Base-by-base conservation (phyloP, 2,888 invertebrate species). In the Norana najaformis region DNA sequence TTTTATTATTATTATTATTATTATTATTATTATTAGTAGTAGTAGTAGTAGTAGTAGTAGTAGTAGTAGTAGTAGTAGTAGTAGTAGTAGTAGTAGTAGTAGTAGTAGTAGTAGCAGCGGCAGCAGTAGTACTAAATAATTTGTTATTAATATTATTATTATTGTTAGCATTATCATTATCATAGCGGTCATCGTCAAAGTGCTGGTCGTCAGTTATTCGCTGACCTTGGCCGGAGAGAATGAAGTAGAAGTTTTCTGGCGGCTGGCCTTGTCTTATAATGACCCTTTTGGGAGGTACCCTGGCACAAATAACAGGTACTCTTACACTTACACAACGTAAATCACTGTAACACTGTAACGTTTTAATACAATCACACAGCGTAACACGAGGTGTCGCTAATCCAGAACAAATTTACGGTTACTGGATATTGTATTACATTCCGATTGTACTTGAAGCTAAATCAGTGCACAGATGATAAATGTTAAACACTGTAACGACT, bases 171-270 rank as follows among this genome's bases (percentile, higher is more conserved):
- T n/a, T n/a, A n/a, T n/a, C n/a, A n/a, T n/a, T n/a, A n/a, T n/a
- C n/a, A n/a, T n/a, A n/a, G n/a, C n/a, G n/a, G n/a, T n/a, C n/a
- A n/a, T n/a, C n/a, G n/a, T n/a, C n/a, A n/a, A n/a, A n/a, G n/a
- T n/a, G n/a, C n/a, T 69, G 23, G 23, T 47, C 23, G 47, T 47
- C 30, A 85, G 4, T 85, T 36, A 83, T 35, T 37, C 36, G 34
- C 89, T 30, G 16, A 94, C 94, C 94, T 92, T 93, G 92, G 23
- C 95, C 95, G 13, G 94, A 94, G 2, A 95, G 91, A 83, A 95
- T 94, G 91, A 95, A 94, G 92, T 95, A 95, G 91, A 94, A 95
- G 91, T 94, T 94, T 90, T 94, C 94, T 0, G 95, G 94, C 89
- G 92, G 92, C 90, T 94, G 94, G 23, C 94, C 94, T 90, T 95